phyloP scores from a whole-genome alignment of 1,140 invertebrate species.

The Drosophila truncata region DNA sequence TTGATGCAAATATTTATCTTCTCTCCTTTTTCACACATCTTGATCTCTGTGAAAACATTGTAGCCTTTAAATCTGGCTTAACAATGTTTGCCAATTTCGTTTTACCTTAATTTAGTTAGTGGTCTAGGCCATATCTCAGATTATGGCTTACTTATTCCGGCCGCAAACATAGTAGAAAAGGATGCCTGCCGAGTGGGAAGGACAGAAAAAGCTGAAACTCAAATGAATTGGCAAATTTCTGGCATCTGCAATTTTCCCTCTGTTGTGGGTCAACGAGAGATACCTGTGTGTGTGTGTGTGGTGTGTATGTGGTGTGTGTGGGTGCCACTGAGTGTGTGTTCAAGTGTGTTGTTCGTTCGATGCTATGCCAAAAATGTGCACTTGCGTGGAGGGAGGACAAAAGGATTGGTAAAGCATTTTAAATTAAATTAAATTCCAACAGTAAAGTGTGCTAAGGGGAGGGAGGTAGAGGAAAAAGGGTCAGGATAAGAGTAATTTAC shows the following conservation, averaged over 20 bases:
- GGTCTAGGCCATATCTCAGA: constrained; percentile 10
- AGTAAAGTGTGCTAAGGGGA: constrained; percentile 30
- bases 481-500: constrained; percentile 33
- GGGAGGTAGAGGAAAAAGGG: background rate
- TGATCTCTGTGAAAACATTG: background rate
- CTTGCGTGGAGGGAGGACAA: constrained; percentile 37
- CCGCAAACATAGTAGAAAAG: background rate
- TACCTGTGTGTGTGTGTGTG: constrained; percentile 5
- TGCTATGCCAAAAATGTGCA: constrained; percentile 63
- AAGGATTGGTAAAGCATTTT: constrained; percentile 41
- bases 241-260: constrained; percentile 33
- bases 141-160: constrained; percentile 8
- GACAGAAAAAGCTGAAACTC: background rate
- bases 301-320: constrained; percentile 5
- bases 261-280: constrained; percentile 9
- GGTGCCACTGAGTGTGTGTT: background rate
- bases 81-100: constrained; percentile 8
- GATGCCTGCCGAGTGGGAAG: background rate
- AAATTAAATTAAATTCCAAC: constrained; percentile 71
- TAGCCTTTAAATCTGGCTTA: background rate
- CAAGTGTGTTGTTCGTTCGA: constrained; percentile 17
- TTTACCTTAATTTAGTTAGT: constrained; percentile 7
- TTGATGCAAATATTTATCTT: background rate
- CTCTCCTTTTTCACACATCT: background rate
- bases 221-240: constrained; percentile 36